A percentile compares a stretch with the other conserved stretches of the same genome.
These are phyloP conservation scores for Seira ritae DNA, from an alignment of 2,888 invertebrate genomes.

Conservation along the genomic window DNA sequence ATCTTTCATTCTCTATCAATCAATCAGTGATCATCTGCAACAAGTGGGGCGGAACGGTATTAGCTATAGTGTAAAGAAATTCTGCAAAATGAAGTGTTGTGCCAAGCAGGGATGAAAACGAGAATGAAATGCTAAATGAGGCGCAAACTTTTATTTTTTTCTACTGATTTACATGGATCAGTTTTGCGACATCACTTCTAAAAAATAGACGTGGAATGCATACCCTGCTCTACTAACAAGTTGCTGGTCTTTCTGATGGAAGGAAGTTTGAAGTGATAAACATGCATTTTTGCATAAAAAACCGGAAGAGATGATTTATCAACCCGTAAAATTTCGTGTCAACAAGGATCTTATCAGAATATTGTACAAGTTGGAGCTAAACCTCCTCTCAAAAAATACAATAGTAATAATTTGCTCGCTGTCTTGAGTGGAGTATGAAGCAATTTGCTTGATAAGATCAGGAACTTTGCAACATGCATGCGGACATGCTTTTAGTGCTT, in stretches of 20 bases:
- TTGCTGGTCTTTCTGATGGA: background rate
- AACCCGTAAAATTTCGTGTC: background rate
- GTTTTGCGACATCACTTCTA: background rate
- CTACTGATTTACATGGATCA: background rate
- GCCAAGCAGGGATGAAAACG: slow-evolving; percentile 1
- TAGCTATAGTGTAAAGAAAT: background rate
- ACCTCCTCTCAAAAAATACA: too few species aligned
- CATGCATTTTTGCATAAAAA: background rate
- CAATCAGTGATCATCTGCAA: background rate
- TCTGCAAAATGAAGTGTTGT: background rate
- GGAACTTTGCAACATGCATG: too few species aligned
- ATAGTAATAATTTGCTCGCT: too few species aligned
- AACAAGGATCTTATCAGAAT: background rate
- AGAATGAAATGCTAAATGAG: background rate
- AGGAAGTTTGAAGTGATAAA: background rate
- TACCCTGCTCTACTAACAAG: too few species aligned
- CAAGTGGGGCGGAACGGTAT: background rate
- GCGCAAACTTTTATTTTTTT: background rate
- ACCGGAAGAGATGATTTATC: background rate
- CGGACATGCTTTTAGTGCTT: too few species aligned
- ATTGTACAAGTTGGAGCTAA: too few species aligned
- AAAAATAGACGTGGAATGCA: too few species aligned
- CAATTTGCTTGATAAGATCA: too few species aligned
- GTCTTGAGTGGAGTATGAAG: too few species aligned
- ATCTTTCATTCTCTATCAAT: background rate